These are phyloP conservation scores for Perognathus longimembris DNA, from an alignment of 2,113 vertebrate species.

Conservation along the genomic window DNA sequence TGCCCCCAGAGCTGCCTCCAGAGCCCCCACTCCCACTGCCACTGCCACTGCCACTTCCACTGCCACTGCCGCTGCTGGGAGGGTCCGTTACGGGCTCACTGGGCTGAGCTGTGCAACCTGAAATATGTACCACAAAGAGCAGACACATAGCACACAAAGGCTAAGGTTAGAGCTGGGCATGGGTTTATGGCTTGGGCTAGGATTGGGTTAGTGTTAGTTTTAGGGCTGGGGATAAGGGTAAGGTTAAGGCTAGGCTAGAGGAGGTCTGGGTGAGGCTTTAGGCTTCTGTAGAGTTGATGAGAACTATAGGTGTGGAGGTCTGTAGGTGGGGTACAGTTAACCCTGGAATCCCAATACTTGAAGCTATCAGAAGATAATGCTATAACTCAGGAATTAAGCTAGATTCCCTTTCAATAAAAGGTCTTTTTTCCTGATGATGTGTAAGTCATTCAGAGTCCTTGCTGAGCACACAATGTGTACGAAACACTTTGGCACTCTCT, in stretches of 20 bases:
- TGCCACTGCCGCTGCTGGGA: constrained; percentile 47
- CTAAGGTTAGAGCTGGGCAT: no score
- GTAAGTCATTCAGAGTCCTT: background rate
- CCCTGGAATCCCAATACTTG: background rate
- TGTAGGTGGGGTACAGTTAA: background rate
- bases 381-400: background rate
- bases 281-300: fast-evolving
- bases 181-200: no score
- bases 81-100: constrained; percentile 68
- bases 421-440: background rate
- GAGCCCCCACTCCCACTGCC: constrained; percentile 39
- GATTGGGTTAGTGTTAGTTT: no score
- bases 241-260: no score
- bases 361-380: background rate
- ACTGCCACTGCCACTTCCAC: constrained; percentile 14
- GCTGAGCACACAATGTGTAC: background rate
- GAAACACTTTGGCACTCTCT: background rate
- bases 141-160: background rate
- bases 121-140: constrained; percentile 8
- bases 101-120: constrained; percentile 81
- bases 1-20: constrained; percentile 74
- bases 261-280: background rate
- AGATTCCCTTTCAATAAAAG: background rate
- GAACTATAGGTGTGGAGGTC: background rate
- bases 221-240: no score